Conservation (phyloP, 2,113 vertebrate species). For the Jacana jacana region DNA sequence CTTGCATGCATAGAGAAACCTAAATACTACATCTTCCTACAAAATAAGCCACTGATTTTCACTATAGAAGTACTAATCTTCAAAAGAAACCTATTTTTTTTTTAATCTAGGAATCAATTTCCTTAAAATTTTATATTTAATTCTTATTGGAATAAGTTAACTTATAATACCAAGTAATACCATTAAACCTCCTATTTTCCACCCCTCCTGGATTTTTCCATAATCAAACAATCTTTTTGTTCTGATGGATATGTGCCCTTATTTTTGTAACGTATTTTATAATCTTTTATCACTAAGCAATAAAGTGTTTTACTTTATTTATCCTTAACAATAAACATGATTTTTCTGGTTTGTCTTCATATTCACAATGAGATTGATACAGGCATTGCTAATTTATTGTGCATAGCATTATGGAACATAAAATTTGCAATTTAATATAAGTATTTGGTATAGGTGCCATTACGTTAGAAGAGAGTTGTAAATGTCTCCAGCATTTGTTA, state of each 20-base stretch:
- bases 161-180: constrained; percentile 44
- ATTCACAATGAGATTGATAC: constrained; percentile 65
- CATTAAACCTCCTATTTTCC: constrained; percentile 16
- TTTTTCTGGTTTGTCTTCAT: constrained; percentile 55
- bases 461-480: constrained; percentile 66
- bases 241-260: background rate
- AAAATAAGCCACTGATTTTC: background rate
- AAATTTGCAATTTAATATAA: constrained; percentile 73
- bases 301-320: constrained; percentile 71
- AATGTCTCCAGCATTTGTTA: constrained; percentile 74
- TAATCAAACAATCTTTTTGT: constrained; percentile 4
- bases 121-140: constrained; percentile 23
- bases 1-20: background rate
- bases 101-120: background rate
- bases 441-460: constrained; percentile 63
- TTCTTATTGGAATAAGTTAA: constrained; percentile 13
- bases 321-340: constrained; percentile 67
- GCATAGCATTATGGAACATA: constrained; percentile 69
- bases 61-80: background rate
- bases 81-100: background rate
- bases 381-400: constrained; percentile 69
- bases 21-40: background rate
- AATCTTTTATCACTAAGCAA: constrained; percentile 50
- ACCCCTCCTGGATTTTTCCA: constrained; percentile 33
- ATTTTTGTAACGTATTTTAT: constrained; percentile 40